Percentiles rank a stretch among this genome's conserved stretches.
Evolutionary conservation across 2,113 vertebrate species (phyloP).

Genomic region (Mesoclemmys tuberculata): DNA sequence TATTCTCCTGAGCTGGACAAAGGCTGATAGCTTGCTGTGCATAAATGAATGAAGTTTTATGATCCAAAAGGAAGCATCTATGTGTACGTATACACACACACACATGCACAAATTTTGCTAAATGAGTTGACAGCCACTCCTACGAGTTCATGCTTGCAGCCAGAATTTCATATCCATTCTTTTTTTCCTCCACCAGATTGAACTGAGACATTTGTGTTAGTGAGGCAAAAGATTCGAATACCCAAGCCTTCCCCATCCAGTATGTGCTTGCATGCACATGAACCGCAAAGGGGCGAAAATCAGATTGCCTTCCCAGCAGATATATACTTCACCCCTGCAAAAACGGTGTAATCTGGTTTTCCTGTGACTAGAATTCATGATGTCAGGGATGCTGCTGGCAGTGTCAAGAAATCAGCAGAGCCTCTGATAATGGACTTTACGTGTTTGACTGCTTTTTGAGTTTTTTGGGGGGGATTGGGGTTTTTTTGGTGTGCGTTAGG

Average conservation of each 20-base stretch:
- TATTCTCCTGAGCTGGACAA: conserved; percentile 18
- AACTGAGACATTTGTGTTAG: conserved; percentile 13
- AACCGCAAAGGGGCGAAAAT: conserved; percentile 55
- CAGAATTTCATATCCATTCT: conserved; percentile 21
- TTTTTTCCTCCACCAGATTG: background rate
- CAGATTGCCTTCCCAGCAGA: conserved; percentile 50
- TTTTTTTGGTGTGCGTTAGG: background rate
- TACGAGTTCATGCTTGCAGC: background rate
- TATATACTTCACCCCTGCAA: conserved; percentile 51
- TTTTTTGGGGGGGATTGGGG: background rate
- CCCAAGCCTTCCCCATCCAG: conserved; percentile 14
- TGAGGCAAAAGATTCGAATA: background rate
- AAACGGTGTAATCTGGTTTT: conserved; percentile 38
- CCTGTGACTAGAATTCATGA: conserved; percentile 19
- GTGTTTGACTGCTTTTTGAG: conserved; percentile 3
- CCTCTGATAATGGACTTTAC: conserved; percentile 18
- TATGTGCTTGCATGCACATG: background rate
- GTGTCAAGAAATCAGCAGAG: conserved; percentile 67
- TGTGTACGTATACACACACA: background rate
- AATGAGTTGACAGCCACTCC: conserved; percentile 35
- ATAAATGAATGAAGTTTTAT: conserved; percentile 21
- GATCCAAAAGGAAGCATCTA: conserved; percentile 33
- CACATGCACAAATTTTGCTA: conserved; percentile 19
- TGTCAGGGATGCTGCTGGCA: conserved; percentile 47
- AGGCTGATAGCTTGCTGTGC: background rate